Evolutionary conservation across 1,140 invertebrate genomes (phyloP).

Genomic region (Linepithema humile): DNA sequence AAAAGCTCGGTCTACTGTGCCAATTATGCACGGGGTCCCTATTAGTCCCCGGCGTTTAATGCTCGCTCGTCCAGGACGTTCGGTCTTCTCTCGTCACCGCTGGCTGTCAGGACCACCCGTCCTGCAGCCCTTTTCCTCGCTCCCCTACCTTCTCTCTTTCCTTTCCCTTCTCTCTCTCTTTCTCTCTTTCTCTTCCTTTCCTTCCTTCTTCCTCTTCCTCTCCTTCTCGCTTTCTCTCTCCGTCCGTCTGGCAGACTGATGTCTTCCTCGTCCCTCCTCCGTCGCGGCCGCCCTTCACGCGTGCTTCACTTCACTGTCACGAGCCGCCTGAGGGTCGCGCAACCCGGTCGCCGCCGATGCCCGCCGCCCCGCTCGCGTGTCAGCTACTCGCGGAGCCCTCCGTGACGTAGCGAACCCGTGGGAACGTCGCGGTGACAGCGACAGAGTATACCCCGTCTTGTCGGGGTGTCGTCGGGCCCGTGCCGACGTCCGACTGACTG

Average conservation of each 20-base stretch:
- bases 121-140: conserved; percentile 37
- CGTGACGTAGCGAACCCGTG: conserved; percentile 6
- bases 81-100: conserved; percentile 40
- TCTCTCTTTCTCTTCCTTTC: background rate
- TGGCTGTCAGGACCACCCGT: conserved; percentile 52
- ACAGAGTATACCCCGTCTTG: no score
- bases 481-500: conserved; percentile 49
- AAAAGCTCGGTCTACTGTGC: conserved; percentile 47
- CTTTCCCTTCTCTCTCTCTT: background rate
- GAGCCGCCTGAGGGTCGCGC: conserved; percentile 13
- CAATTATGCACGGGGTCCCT: conserved; percentile 18
- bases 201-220: conserved; percentile 2
- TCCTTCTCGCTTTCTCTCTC: conserved; percentile 21
- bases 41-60: conserved; percentile 17
- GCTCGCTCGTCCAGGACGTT: conserved; percentile 23
- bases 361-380: conserved; percentile 26
- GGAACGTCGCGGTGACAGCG: conserved; percentile 19
- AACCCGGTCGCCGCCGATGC: conserved; percentile 38
- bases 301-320: conserved; percentile 55
- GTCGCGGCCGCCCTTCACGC: background rate
- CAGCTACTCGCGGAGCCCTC: background rate
- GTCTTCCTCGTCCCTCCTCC: conserved; percentile 4
- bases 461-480: conserved; percentile 34
- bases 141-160: conserved; percentile 21
- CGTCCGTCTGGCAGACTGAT: background rate